Evolutionary conservation across 2,888 invertebrate species (phyloP), one percentile per base, ranked within the genome.

Genomic region (Onthophagus sagittarius): DNA sequence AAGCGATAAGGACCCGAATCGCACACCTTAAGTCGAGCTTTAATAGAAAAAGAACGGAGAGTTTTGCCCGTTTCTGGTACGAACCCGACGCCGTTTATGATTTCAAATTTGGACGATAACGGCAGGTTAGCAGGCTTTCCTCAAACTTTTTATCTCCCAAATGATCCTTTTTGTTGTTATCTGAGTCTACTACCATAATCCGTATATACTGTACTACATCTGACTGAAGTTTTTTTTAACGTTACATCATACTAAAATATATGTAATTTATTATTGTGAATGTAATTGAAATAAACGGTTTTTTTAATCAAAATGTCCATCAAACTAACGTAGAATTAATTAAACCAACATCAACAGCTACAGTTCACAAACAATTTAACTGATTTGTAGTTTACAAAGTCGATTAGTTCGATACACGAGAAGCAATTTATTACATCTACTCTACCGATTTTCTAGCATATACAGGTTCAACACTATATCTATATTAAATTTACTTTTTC

Each of bases 21-120:
- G 67, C 67, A 53, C 39, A 67, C 67, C 67, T 67, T 67, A 67
- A 67, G 67, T 67, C 32, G 67, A n/a, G n/a, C 67, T 67, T 67
- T 67, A 67, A 67, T 67, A 67, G 67, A 67, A 67, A 67, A 67
- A 32, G 32, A 67, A 67, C 67, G 67, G 32, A n/a, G 67, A 32
- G 23, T 67, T 32, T n/a, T 14, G 67, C 67, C 32, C 15, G 32
- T 32, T 32, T 23, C 32, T 23, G 1, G 6, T 23, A 6, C 67
- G 31, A 23, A 23, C 23, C 31, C 23, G 6, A 32, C 15, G n/a
- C 15, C 67, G 67, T 31, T 67, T 67, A 67, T 67, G 67, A 67
- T 67, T 67, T 67, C 32, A 67, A 67, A 67, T 67, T 67, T 67
- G 67, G 67, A 23, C 31, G 67, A 31, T 67, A 67, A 31, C 67